Conservation (phyloP, 2,113 vertebrate genomes). For the Thymallus thymallus region DNA sequence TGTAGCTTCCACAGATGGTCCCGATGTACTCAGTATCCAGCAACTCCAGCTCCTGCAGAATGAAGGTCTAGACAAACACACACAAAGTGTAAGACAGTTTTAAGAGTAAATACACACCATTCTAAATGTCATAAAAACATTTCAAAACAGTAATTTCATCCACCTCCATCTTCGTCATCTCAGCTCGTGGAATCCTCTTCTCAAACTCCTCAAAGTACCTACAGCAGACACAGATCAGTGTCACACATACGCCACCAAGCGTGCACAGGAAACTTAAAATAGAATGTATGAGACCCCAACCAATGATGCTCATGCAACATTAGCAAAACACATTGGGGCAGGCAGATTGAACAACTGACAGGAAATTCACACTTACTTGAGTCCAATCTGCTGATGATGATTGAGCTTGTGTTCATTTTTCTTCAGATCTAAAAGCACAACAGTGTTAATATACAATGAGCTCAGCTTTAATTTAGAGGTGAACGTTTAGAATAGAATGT, state of each 20-base stretch:
- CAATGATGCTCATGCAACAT: not conserved
- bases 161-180: slow-evolving; percentile 97
- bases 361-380: slow-evolving; percentile 78
- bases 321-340: not conserved
- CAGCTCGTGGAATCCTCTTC: slow-evolving; percentile 90
- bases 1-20: slow-evolving; percentile 96
- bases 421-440: slow-evolving; percentile 81
- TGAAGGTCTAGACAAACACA: slow-evolving; percentile 77
- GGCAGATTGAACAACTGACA: too few species aligned
- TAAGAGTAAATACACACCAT: too few species aligned
- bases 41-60: slow-evolving; percentile 77
- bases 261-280: not conserved
- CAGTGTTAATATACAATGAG: not conserved
- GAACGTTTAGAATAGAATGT: too few species aligned
- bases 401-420: slow-evolving; percentile 92
- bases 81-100: not conserved
- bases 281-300: not conserved
- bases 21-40: slow-evolving; percentile 86
- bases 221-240: slow-evolving; percentile 19
- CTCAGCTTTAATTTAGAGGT: too few species aligned
- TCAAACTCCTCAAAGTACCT: slow-evolving; percentile 99
- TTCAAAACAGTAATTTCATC: slow-evolving; percentile 11
- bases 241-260: not conserved
- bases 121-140: too few species aligned
- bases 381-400: slow-evolving; percentile 93